Evolutionary conservation across 2,797 vertebrate genomes (phyloP).

Genomic region (Falco concolor): DNA sequence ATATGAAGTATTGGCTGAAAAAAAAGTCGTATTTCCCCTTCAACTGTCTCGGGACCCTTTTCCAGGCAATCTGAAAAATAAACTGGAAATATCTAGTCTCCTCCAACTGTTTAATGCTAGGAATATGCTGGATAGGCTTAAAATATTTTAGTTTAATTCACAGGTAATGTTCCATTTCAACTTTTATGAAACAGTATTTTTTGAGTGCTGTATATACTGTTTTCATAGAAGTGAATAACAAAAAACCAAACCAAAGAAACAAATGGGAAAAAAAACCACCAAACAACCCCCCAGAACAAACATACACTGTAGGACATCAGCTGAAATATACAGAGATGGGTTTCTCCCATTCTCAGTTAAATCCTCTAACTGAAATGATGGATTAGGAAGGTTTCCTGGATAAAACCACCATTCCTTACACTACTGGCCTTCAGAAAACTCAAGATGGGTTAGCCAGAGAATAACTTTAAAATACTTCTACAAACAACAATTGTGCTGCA

Average conservation of each 20-base stretch:
- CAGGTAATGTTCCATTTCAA: not conserved
- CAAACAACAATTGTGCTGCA: not conserved
- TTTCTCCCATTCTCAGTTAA: not conserved
- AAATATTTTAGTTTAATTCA: conserved; percentile 28
- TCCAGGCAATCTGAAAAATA: conserved; percentile 56
- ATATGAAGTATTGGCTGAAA: conserved; percentile 27
- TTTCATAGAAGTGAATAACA: not conserved
- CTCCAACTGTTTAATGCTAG: not conserved
- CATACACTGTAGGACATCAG: not conserved
- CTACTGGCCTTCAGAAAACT: not conserved
- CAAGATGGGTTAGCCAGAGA: not conserved
- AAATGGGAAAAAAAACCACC: no score
- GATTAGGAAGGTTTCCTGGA: not conserved
- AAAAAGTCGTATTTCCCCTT: conserved; percentile 24
- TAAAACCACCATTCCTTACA: not conserved
- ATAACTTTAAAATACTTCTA: not conserved
- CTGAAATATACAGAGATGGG: not conserved
- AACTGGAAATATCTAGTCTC: conserved; percentile 51
- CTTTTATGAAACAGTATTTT: not conserved
- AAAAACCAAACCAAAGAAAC: no score
- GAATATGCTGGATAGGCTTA: not conserved
- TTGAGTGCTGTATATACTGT: not conserved
- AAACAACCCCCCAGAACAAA: not conserved
- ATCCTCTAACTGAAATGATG: not conserved
- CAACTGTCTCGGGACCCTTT: not conserved